Base-by-base conservation (phyloP, 2,113 vertebrate genomes). In the Gymnarchus niloticus region DNA sequence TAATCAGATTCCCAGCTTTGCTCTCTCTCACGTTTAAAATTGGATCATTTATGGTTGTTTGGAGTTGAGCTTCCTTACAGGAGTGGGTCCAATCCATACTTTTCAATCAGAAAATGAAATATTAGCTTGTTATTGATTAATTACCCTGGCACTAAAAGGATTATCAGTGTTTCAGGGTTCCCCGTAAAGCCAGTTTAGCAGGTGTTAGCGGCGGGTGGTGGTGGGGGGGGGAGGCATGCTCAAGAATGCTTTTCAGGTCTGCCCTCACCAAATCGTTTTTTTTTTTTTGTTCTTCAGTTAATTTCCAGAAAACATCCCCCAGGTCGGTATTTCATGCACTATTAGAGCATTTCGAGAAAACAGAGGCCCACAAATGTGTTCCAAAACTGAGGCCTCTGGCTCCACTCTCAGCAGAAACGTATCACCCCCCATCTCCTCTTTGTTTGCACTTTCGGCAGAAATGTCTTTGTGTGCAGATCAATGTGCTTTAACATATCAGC, bases 1-100 rank as follows among this genome's bases (percentile, higher is more conserved):
- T 87, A 87, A 87, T 87, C 84, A 85, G 87, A 87, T 85, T 87
- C 41, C 77, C 17, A 23, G 84, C 33, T 41, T 48, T 76, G 56
- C 80, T 83, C 59, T 85, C 48, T 49, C 78, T 85, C 84, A 56
- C 65, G 77, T 76, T 54, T 85, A 81, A 87, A 84, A 87, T 87
- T 83, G 87, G 80, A 85, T 85, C 61, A 73, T 87, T 87, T 85
- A 56, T 85, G 78, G 77, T 54, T 85, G 25, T 23, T 84, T 73
- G 48, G 44, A 82, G 57, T 54, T 33, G 21, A 14, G 85, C 59
- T 69, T 73, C 85, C 59, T 51, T 44, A 73, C 46, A 86, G 59
- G 33, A 65, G 25, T 28, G 6, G 28, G n/a, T 57, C 49, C 49
- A 21, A 44, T 86, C 85, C 57, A 41, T 81, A 81, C 59, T 86